Conservation (phyloP, 2,797 vertebrate genomes). For the Dipus sagitta region DNA sequence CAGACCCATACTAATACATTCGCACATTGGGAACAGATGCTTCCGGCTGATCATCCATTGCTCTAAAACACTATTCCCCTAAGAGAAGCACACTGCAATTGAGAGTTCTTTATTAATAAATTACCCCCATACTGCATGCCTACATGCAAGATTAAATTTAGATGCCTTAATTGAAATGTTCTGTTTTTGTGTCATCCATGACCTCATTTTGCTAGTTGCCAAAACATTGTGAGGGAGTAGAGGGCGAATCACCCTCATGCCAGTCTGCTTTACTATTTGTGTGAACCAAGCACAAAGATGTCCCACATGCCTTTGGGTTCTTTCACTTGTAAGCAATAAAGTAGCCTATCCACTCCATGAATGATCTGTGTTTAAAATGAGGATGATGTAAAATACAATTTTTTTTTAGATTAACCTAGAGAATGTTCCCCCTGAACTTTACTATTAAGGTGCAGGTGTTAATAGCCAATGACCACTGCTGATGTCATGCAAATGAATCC, state of each 20-base stretch:
- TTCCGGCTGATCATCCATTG: constrained; percentile 21
- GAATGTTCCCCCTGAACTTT: not conserved
- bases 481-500: constrained; percentile 21
- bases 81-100: constrained; percentile 15
- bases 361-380: not conserved
- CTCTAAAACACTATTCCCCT: constrained; percentile 37
- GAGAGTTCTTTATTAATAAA: constrained; percentile 50
- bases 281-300: not conserved
- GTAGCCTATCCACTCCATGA: constrained; percentile 42
- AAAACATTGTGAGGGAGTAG: not conserved
- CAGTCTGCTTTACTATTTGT: not conserved
- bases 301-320: not conserved
- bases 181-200: constrained; percentile 40
- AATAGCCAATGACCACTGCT: not conserved
- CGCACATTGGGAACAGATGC: not conserved
- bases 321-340: constrained; percentile 51
- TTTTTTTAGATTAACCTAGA: constrained; percentile 7
- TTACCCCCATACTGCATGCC: not conserved
- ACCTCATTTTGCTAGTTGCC: constrained; percentile 7
- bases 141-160: constrained; percentile 12
- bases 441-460: not conserved
- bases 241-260: not conserved
- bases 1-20: constrained; percentile 13
- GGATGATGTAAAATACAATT: constrained; percentile 9
- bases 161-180: constrained; percentile 7